Evolutionary conservation across 2,888 invertebrate species (phyloP).

Genomic region (Priocnemis perturbator): DNA sequence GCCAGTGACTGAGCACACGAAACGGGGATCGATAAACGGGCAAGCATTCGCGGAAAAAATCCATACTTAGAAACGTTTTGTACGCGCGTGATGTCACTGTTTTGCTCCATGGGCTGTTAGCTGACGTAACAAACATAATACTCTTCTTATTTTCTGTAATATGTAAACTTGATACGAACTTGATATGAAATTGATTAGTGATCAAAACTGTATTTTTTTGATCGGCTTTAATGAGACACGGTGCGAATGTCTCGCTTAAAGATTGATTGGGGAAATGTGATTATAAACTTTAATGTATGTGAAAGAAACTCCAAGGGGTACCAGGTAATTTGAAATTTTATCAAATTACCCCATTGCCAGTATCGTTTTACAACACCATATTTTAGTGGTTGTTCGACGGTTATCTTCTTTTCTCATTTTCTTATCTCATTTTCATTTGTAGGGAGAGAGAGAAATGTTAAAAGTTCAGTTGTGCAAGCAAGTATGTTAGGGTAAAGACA

Average conservation of each 20-base stretch:
- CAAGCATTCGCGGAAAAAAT: conserved; percentile 20
- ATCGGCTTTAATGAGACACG: conserved; percentile 42
- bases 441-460: conserved; percentile 15
- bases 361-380: conserved; percentile 46
- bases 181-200: conserved; percentile 44
- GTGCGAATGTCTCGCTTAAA: conserved; percentile 8
- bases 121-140: conserved; percentile 59
- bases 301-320: conserved; percentile 23
- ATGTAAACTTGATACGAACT: conserved; percentile 46
- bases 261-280: conserved; percentile 29
- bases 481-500: too few relatives aligned
- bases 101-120: conserved; percentile 68
- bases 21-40: conserved; percentile 45
- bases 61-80: too few relatives aligned
- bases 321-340: conserved; percentile 38
- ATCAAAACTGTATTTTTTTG: conserved; percentile 50
- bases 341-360: conserved; percentile 49
- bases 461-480: too few relatives aligned
- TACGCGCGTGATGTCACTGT: conserved; percentile 41
- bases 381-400: conserved; percentile 43
- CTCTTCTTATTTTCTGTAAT: conserved; percentile 57
- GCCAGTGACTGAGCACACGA: conserved; percentile 43
- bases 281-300: conserved; percentile 27
- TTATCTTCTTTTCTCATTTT: conserved; percentile 30
- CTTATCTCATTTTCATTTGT: conserved; percentile 23